Evolutionary conservation across 1,140 invertebrate genomes (phyloP), one percentile per base, ranked within the genome.

Genomic region (Cydia strobilella): DNA sequence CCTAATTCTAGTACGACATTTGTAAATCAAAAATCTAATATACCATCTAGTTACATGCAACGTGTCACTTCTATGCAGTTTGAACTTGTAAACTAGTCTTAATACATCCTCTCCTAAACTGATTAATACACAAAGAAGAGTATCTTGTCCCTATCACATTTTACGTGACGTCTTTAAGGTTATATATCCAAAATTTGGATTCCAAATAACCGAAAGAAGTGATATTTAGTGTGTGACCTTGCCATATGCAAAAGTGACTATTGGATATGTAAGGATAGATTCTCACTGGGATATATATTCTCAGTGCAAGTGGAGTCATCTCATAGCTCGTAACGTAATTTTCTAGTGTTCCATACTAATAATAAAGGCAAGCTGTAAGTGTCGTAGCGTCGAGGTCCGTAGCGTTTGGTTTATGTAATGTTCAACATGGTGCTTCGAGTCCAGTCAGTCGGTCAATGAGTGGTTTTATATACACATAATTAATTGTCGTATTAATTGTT

Each of bases 401-500:
- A 73, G 72, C 79, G 79, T 82, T 73, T 80, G 75, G 76, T 83
- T 82, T 82, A 76, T 78, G 73, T 84, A 84, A 83, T 81, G 71
- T 84, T 85, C 79, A 74, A 83, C 84, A 86, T 86, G 90, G 88
- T 90, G 87, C 87, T 91, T 88, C 80, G 80, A 86, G 82, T 88
- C 78, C 80, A 81, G 83, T n/a, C 86, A 84, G 85, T 82, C 80
- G 76, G 80, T 82, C 80, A 81, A 80, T 81, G 82, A 82, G 74
- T 76, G 63, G 77, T 66, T 62, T 76, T 63, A 72, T 74, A 77
- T 76, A 76, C 74, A 54, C 75, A 73, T 75, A 51, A 75, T 73
- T 74, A 76, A 62, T 63, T 73, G 48, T 76, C 77, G 74, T 75
- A 76, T 48, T 72, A 73, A 77, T 75, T 59, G 77, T 66, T 79